Evolutionary conservation across 2,113 vertebrate species (phyloP).

Genomic region (Myrmecobius fasciatus): DNA sequence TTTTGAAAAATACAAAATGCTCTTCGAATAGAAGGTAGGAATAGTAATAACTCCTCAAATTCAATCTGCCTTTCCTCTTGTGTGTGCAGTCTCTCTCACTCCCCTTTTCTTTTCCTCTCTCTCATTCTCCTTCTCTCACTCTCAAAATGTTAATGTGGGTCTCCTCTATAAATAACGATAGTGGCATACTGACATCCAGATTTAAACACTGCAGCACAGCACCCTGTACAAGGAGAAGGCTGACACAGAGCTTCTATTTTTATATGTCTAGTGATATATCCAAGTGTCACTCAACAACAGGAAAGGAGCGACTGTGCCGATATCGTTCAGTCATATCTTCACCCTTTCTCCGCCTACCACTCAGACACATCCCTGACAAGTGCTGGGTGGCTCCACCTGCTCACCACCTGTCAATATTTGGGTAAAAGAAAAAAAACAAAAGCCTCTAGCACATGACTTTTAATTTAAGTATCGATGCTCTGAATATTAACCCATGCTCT

Average conservation of each 20-base stretch:
- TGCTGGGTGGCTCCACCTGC: constrained; percentile 75
- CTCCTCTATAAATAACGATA: constrained; percentile 79
- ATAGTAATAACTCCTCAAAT: not conserved
- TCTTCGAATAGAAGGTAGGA: not conserved
- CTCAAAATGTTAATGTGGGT: constrained; percentile 54
- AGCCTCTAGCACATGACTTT: constrained; percentile 50
- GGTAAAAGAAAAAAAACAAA: constrained; percentile 75
- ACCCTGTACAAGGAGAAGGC: constrained; percentile 65
- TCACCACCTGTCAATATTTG: constrained; percentile 79
- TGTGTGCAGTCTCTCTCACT: not conserved
- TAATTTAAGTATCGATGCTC: constrained; percentile 67
- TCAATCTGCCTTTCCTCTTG: not conserved
- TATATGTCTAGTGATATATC: constrained; percentile 80
- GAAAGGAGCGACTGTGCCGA: constrained; percentile 34
- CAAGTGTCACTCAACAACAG: constrained; percentile 80
- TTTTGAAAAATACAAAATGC: not conserved
- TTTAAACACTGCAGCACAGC: constrained; percentile 60
- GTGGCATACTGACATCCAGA: constrained; percentile 76
- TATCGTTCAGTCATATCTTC: constrained; percentile 40
- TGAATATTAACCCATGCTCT: constrained; percentile 58
- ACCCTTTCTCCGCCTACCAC: constrained; percentile 75
- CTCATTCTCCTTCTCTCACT: constrained; percentile 34
- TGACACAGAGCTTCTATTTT: constrained; percentile 82
- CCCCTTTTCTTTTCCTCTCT: constrained; percentile 48
- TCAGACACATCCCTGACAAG: constrained; percentile 80